phyloP scores from a whole-genome alignment of 2,797 vertebrate species.

The Rhincodon typus region DNA sequence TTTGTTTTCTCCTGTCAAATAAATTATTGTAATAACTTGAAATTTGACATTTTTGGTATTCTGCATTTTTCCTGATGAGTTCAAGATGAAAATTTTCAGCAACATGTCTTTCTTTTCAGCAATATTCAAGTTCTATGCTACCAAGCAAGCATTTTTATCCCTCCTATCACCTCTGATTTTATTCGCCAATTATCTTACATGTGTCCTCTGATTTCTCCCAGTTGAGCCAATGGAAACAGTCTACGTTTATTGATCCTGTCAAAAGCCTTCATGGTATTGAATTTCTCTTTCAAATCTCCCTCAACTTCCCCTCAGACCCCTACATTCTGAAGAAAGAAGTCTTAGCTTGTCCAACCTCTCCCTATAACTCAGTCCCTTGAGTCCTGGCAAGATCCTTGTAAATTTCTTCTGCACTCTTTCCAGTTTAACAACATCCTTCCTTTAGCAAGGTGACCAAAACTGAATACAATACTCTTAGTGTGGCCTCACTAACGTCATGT shows the following conservation, averaged over 20 bases:
- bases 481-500: no score
- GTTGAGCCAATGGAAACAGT: not conserved
- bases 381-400: no score
- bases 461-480: no score
- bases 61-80: not conserved
- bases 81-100: not conserved
- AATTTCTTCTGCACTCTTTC: no score
- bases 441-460: no score
- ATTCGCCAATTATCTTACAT: not conserved
- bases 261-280: not conserved
- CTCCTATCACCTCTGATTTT: not conserved
- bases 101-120: not conserved
- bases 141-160: not conserved
- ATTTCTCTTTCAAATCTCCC: not conserved
- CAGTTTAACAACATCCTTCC: no score
- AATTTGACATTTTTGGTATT: not conserved
- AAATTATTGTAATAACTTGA: not conserved
- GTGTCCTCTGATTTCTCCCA: not conserved
- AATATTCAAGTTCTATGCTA: not conserved
- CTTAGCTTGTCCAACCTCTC: no score
- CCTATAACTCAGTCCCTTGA: no score
- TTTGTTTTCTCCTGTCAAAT: not conserved
- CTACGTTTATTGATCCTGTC: not conserved
- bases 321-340: no score
- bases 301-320: not conserved